Evolutionary conservation across 2,888 invertebrate genomes (phyloP).

Genomic region (Adelphocoris suturalis): DNA sequence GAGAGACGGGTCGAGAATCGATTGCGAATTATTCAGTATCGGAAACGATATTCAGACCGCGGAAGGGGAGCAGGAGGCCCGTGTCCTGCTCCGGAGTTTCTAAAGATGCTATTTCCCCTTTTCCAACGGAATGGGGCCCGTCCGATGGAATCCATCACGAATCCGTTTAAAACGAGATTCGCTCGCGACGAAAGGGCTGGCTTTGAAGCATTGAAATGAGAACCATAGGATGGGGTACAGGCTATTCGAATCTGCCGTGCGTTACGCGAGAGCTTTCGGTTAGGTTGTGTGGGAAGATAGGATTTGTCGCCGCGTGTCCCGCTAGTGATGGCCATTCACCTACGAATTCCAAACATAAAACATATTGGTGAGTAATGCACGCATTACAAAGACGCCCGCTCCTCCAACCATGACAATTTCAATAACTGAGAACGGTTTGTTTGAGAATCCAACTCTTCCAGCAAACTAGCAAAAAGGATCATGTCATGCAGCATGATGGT

Average conservation of each 20-base stretch:
- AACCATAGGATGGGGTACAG: neutral
- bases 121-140: neutral
- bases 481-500: too few species aligned
- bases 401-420: too few species aligned
- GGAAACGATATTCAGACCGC: constrained; percentile 23
- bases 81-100: constrained; percentile 35
- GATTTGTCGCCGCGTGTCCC: neutral
- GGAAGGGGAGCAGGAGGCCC: neutral
- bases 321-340: too few species aligned
- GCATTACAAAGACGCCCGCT: too few species aligned
- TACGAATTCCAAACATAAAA: too few species aligned
- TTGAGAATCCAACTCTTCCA: too few species aligned
- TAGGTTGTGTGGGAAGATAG: neutral
- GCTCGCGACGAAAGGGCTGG: neutral
- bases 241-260: neutral
- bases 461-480: too few species aligned
- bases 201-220: constrained; percentile 30
- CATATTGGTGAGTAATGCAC: too few species aligned
- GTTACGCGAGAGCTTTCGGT: neutral
- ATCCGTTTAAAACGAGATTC: constrained; percentile 31
- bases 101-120: constrained; percentile 13
- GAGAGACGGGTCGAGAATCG: neutral
- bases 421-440: too few species aligned
- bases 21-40: constrained; percentile 36
- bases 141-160: neutral